Conservation (phyloP, 1,140 invertebrate species). For the Oedothorax gibbosus region DNA sequence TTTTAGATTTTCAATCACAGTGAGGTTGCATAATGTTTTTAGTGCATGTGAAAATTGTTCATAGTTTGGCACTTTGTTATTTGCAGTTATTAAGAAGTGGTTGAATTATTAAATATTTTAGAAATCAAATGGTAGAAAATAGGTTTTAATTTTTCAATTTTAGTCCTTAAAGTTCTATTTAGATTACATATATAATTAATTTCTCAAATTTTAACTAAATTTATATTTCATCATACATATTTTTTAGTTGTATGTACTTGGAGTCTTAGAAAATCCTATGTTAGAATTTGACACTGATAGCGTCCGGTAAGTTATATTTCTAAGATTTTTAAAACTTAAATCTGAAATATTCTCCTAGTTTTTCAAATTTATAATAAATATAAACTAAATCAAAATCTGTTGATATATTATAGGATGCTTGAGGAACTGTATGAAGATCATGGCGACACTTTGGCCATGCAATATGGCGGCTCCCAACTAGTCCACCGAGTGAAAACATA, state of each 20-base stretch:
- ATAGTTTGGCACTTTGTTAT: neutral
- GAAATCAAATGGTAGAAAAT: neutral
- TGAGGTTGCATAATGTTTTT: neutral
- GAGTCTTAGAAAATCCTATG: conserved; percentile 84
- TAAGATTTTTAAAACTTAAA: neutral
- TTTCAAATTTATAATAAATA: neutral
- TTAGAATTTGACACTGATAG: conserved; percentile 96
- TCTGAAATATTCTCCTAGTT: neutral
- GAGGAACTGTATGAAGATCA: conserved; percentile 99
- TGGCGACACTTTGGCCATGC: conserved; percentile 96
- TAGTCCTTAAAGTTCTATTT: no score
- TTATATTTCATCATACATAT: conserved; percentile 11
- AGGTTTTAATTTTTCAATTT: no score
- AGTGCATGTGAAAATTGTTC: neutral
- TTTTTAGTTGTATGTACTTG: conserved; percentile 84
- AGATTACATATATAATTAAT: no score
- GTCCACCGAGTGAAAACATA: conserved; percentile 94
- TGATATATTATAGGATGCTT: conserved; percentile 76
- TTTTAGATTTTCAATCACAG: no score
- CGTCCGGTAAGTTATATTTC: conserved; percentile 71
- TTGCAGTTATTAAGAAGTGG: no score
- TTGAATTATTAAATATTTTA: neutral
- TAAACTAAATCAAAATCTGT: conserved; percentile 8
- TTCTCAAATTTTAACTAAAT: neutral
- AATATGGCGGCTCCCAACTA: conserved; percentile 98